Conservation (phyloP, 2,888 invertebrate species). For the Macaria notata region DNA sequence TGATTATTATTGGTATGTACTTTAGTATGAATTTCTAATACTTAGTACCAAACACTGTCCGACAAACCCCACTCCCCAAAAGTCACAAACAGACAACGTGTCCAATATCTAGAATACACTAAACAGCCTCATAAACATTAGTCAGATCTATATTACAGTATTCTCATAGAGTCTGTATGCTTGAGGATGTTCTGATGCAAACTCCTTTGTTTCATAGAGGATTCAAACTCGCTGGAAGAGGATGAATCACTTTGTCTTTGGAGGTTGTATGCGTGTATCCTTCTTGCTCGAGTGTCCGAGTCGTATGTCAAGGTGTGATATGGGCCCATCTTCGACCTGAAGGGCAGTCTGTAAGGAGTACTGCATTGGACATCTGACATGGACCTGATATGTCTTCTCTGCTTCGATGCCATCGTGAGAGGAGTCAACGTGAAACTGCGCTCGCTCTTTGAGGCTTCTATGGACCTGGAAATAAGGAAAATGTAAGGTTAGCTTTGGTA, state of each 20-base stretch:
- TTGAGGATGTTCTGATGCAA: slow-evolving; percentile 69
- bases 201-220: slow-evolving; percentile 51
- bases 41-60: too few relatives aligned
- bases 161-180: slow-evolving; percentile 74
- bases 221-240: slow-evolving; percentile 66
- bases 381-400: slow-evolving; percentile 70
- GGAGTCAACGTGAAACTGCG: slow-evolving; percentile 56
- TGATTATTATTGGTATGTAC: too few relatives aligned
- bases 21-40: too few relatives aligned
- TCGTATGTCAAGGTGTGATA: slow-evolving; percentile 67
- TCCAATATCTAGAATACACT: slow-evolving; percentile 48
- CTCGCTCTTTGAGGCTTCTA: slow-evolving; percentile 55
- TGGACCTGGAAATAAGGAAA: slow-evolving; percentile 60
- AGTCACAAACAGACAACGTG: slow-evolving; percentile 10
- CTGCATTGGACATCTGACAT: slow-evolving; percentile 78
- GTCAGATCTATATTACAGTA: slow-evolving; percentile 57
- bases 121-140: slow-evolving; percentile 53
- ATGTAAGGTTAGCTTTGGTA: slow-evolving; percentile 5
- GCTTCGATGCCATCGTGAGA: slow-evolving; percentile 67
- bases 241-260: slow-evolving; percentile 61
- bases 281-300: slow-evolving; percentile 66
- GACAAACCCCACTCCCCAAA: too few relatives aligned
- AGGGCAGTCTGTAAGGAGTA: slow-evolving; percentile 66
- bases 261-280: slow-evolving; percentile 56
- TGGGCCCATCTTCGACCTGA: slow-evolving; percentile 60